phyloP scores from a whole-genome alignment of 2,797 vertebrate genomes.

The Myotis myotis region DNA sequence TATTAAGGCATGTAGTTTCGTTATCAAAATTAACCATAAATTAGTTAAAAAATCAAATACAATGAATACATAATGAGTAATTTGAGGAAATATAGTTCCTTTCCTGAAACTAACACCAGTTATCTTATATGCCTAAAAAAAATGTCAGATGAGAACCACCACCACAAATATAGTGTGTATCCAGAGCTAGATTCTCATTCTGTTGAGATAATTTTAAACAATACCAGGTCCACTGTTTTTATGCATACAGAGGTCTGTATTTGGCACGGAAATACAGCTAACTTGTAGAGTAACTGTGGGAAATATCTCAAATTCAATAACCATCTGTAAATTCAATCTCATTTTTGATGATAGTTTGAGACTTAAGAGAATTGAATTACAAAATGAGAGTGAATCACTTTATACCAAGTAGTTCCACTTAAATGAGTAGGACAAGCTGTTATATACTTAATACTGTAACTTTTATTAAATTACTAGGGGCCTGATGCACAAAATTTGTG shows the following conservation, averaged over 20 bases:
- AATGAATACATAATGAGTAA: neutral
- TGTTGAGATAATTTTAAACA: conserved; percentile 19
- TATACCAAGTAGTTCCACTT: neutral
- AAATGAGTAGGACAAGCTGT: conserved; percentile 47
- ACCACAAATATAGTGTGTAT: neutral
- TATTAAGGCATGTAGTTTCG: neutral
- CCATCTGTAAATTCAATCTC: conserved; percentile 60
- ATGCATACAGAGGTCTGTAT: conserved; percentile 27
- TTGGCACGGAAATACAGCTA: conserved; percentile 19
- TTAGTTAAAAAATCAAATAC: neutral
- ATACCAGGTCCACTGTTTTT: neutral
- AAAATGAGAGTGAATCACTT: conserved; percentile 45
- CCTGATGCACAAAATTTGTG: too few species aligned
- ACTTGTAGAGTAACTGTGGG: conserved; percentile 55
- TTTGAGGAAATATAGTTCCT: neutral
- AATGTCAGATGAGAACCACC: neutral
- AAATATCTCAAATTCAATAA: conserved; percentile 64
- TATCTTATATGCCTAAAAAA: neutral
- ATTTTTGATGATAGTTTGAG: conserved; percentile 40
- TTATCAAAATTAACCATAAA: neutral
- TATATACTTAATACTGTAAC: conserved; percentile 51
- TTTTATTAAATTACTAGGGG: conserved; percentile 46
- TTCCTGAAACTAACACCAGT: neutral
- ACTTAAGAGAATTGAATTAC: conserved; percentile 60
- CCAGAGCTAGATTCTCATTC: neutral